Base-by-base conservation (phyloP, 2,113 vertebrate species). In the Malurus elegans region DNA sequence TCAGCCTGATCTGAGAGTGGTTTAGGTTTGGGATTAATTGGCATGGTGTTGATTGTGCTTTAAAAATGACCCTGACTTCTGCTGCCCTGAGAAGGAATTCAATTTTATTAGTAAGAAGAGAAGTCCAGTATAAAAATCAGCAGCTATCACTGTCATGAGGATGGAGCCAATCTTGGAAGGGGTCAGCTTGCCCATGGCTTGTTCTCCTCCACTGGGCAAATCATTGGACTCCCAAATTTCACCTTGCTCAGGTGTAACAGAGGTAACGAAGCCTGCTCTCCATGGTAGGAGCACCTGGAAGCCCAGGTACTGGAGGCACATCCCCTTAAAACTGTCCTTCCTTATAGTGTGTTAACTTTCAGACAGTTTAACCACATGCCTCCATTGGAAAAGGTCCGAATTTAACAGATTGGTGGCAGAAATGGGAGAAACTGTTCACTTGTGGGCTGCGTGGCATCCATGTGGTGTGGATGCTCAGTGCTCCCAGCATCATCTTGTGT, bases 141-240 rank as follows among this genome's bases (percentile, higher is more conserved):
- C 28, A 31, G 53, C 71, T 75, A 18, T 64, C 8, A 0, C 32
- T 32, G 19, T 40, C 56, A 10, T 40, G 0, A 0, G n/a, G 69
- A 36, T 20, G 34, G 36, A 90, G 24, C 28, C 23, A 10, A 2
- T 29, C n/a, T 42, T 90, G 50, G 69, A 81, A 85, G 25, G 26
- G 6, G 4, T 32, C 4, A 4, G 10, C 14, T 79, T 88, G 74
- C 57, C 51, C 7, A 38, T 88, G 79, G 42, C 86, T 93, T 86
- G n/a, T 89, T 82, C 40, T 88, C 36, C 58, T 17, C 15, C 36
- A 13, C 57, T 67, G 57, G 24, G 10, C 57, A 90, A 92, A 70
- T 21, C 16, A 18, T 78, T 81, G 79, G 3, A 31, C 25, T 85
- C 70, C 25, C 36, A 61, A 32, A 50, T 32, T 89, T 85, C 48